Conservation (phyloP, 2,113 vertebrate species). For the Scomber scombrus region DNA sequence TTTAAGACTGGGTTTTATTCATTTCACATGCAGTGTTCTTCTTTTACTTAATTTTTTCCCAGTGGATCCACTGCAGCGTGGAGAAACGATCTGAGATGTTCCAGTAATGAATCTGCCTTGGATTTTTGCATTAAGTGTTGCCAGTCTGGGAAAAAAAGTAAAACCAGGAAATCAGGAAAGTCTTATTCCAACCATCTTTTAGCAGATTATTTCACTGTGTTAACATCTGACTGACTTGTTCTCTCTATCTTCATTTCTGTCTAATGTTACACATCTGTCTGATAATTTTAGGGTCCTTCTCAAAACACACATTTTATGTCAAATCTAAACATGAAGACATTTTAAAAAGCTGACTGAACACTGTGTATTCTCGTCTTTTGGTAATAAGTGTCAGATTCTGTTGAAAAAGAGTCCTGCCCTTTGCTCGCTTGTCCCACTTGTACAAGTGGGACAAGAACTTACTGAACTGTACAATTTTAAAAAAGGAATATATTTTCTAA, state of each 20-base stretch:
- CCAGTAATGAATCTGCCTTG: not conserved
- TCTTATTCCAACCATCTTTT: not conserved
- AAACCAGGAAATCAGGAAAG: not conserved
- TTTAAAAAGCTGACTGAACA: not conserved
- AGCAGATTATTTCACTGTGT: not conserved
- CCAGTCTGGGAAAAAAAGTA: not conserved
- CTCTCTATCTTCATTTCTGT: not conserved
- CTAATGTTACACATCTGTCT: not conserved
- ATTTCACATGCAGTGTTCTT: not conserved
- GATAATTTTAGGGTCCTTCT: conserved; percentile 1
- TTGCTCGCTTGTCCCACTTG: not conserved
- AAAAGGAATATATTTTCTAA: too few species aligned
- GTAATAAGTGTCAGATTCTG: not conserved
- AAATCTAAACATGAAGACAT: not conserved
- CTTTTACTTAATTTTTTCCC: not conserved
- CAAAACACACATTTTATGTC: not conserved
- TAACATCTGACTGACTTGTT: not conserved
- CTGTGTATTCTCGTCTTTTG: not conserved
- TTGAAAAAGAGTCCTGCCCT: not conserved
- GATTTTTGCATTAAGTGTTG: not conserved
- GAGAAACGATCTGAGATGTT: not conserved
- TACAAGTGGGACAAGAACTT: conserved; percentile 5
- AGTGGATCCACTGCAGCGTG: not conserved
- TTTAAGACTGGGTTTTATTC: not conserved
- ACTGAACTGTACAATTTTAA: too few species aligned